A percentile compares a stretch with the other conserved stretches of the same genome.
Evolutionary conservation across 2,888 invertebrate species (phyloP).

Genomic region (Dexiosoma caninum): DNA sequence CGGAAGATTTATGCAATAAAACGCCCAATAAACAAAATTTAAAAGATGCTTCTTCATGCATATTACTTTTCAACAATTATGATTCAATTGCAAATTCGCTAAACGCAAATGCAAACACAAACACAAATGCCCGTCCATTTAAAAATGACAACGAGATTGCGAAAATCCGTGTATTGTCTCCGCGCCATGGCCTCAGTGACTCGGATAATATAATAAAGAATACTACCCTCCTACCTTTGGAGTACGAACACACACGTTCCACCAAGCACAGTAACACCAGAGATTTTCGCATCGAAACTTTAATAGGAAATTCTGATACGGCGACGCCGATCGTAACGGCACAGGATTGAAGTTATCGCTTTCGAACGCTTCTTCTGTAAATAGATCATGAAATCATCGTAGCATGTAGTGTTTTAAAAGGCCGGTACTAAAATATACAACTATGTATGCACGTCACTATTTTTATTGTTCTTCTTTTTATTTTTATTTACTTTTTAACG

Average conservation of each 20-base stretch:
- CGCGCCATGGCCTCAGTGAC: constrained; percentile 31
- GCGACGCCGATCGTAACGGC: neutral
- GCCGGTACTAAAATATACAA: constrained; percentile 45
- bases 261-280: constrained; percentile 73
- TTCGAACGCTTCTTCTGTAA: constrained; percentile 19
- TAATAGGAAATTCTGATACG: constrained; percentile 71
- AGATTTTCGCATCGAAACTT: constrained; percentile 78
- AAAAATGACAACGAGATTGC: constrained; percentile 58
- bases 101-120: constrained; percentile 59
- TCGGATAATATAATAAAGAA: constrained; percentile 66
- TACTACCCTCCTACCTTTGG: constrained; percentile 66
- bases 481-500: constrained; percentile 17
- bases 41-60: constrained; percentile 69
- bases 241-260: constrained; percentile 69
- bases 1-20: constrained; percentile 52
- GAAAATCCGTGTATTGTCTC: constrained; percentile 9
- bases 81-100: constrained; percentile 70
- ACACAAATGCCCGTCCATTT: constrained; percentile 70
- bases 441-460: too few relatives aligned
- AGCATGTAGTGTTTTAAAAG: constrained; percentile 28
- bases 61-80: constrained; percentile 72
- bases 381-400: constrained; percentile 25
- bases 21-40: constrained; percentile 34
- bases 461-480: neutral
- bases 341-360: constrained; percentile 22